These are phyloP conservation scores for Fregata magnificens DNA, from an alignment of 2,113 vertebrate genomes.

Conservation along the genomic window DNA sequence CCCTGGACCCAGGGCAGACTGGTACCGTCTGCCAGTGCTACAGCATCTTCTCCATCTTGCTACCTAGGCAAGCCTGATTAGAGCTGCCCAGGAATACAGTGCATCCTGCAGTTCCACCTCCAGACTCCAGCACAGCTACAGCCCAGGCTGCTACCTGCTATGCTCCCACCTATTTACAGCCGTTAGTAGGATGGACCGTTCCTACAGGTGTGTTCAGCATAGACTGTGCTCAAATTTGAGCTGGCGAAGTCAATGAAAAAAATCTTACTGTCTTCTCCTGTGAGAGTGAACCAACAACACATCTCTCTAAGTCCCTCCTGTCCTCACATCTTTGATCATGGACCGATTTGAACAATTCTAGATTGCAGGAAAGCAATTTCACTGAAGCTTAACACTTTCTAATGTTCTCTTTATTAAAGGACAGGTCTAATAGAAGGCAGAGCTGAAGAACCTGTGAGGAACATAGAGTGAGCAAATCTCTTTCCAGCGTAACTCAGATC, in stretches of 20 bases:
- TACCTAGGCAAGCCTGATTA: background rate
- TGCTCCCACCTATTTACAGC: background rate
- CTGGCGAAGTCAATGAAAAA: background rate
- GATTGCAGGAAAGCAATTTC: background rate
- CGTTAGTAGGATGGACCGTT: rapidly evolving
- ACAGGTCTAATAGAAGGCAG: background rate
- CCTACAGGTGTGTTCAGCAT: background rate
- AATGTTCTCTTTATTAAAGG: background rate
- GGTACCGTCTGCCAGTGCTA: background rate
- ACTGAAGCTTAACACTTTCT: background rate
- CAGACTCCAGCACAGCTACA: background rate
- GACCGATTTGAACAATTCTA: background rate
- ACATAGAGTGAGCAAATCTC: background rate
- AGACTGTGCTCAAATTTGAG: background rate
- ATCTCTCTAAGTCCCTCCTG: background rate
- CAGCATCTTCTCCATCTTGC: background rate
- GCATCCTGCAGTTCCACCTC: background rate
- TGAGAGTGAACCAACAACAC: background rate
- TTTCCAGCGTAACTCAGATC: background rate
- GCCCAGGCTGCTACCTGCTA: background rate
- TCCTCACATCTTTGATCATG: background rate
- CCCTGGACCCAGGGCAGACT: background rate
- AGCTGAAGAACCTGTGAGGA: background rate
- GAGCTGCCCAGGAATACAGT: background rate
- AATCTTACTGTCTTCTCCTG: background rate